phyloP scores from a whole-genome alignment of 2,113 vertebrate species.

The Axis porcinus region DNA sequence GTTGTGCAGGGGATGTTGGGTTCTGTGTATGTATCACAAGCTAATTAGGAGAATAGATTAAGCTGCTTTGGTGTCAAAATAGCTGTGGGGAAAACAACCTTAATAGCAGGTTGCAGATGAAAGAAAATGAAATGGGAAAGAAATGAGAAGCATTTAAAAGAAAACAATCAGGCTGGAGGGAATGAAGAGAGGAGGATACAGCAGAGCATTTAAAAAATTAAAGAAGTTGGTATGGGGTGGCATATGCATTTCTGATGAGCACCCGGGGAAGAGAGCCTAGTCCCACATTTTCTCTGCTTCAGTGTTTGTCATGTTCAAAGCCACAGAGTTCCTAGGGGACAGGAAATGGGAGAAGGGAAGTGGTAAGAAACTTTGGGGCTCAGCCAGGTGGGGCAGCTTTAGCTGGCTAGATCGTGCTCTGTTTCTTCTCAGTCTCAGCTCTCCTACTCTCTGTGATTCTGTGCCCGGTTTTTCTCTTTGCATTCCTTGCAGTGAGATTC shows the following conservation, averaged over 20 bases:
- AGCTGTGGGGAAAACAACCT: constrained; percentile 52
- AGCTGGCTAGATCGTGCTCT: too few species aligned
- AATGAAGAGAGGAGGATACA: constrained; percentile 20
- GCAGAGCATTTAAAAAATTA: neutral
- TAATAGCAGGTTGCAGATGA: constrained; percentile 2
- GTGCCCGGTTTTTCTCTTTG: neutral
- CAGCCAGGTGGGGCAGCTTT: neutral
- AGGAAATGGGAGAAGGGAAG: neutral
- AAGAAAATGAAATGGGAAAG: constrained; percentile 51
- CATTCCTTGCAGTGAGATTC: neutral
- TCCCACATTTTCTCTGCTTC: neutral
- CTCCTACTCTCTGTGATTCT: neutral
- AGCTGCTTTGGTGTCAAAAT: constrained; percentile 55
- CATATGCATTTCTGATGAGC: neutral
- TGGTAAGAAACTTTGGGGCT: neutral
- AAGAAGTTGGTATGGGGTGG: neutral
- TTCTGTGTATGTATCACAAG: neutral
- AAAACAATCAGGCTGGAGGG: constrained; percentile 37
- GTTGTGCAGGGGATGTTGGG: neutral
- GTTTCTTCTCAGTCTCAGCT: neutral
- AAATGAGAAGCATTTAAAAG: constrained; percentile 52
- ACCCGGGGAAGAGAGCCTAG: neutral
- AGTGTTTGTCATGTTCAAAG: constrained; percentile 31
- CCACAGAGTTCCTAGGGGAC: neutral
- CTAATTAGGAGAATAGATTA: constrained; percentile 62